Percentiles rank a stretch among this genome's conserved stretches.
These are phyloP conservation scores for Hoplodrina blanda DNA, from an alignment of 2,888 invertebrate species.

Conservation along the genomic window DNA sequence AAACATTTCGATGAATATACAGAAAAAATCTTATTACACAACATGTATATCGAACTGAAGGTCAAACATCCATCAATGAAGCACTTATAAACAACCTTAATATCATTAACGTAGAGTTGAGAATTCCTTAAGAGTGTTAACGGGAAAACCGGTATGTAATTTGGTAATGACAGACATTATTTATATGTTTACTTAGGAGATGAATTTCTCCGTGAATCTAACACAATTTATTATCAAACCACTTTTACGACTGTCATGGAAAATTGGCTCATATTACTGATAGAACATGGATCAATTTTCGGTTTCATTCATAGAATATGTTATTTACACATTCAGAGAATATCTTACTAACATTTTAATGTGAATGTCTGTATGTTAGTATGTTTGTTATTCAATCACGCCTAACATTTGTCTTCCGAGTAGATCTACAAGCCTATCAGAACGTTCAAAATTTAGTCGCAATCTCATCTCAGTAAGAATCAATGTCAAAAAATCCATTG, in stretches of 20 bases:
- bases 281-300: not conserved
- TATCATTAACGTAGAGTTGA: not conserved
- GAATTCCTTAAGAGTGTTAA: not conserved
- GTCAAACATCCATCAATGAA: not conserved
- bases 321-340: not conserved
- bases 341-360: no score
- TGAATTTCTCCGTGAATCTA: not conserved
- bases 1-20: no score
- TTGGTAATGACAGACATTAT: not conserved
- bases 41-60: not conserved
- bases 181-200: slow-evolving; percentile 5
- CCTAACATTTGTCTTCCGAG: no score
- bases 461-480: no score
- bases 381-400: no score
- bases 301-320: slow-evolving; percentile 2
- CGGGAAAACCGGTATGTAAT: not conserved
- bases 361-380: no score
- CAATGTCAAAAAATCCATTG: no score
- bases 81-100: not conserved
- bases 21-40: not conserved
- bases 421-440: no score
- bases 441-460: no score
- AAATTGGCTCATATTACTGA: not conserved
- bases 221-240: slow-evolving; percentile 10
- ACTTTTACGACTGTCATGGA: not conserved